Evolutionary conservation across 2,888 invertebrate species (phyloP).

Genomic region (Lobophora halterata): DNA sequence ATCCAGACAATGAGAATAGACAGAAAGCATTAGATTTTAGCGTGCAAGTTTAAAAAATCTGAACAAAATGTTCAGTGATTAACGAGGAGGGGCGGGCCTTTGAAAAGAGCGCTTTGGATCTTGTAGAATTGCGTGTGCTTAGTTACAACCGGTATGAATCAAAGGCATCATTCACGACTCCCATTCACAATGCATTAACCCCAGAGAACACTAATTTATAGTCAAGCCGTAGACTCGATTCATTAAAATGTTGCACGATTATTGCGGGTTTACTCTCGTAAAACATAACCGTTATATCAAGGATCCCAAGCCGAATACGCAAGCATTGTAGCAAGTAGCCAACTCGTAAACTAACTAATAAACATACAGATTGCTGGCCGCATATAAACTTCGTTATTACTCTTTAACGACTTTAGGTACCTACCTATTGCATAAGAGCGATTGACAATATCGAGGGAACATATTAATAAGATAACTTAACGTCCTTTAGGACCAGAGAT

Average conservation of each 20-base stretch:
- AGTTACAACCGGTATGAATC: no score
- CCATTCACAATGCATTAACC: neutral
- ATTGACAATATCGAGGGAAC: conserved; percentile 6
- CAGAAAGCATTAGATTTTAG: no score
- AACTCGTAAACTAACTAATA: conserved; percentile 8
- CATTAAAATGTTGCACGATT: no score
- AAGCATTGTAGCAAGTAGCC: conserved; percentile 6
- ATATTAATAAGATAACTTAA: conserved; percentile 22
- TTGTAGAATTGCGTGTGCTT: no score
- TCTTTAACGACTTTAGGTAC: conserved; percentile 13
- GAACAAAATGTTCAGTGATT: no score
- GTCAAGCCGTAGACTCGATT: no score
- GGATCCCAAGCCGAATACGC: neutral
- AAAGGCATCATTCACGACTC: neutral
- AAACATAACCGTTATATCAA: neutral
- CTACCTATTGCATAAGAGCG: conserved; percentile 16
- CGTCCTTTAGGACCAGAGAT: neutral
- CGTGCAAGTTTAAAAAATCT: no score
- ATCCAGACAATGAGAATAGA: no score
- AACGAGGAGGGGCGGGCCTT: no score
- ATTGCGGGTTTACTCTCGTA: neutral
- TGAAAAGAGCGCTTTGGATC: no score
- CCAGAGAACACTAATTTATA: no score
- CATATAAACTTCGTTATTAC: conserved; percentile 9
- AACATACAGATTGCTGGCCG: conserved; percentile 14